Base-by-base conservation (phyloP, 2,888 invertebrate species). In the Drosophila fungiperda region DNA sequence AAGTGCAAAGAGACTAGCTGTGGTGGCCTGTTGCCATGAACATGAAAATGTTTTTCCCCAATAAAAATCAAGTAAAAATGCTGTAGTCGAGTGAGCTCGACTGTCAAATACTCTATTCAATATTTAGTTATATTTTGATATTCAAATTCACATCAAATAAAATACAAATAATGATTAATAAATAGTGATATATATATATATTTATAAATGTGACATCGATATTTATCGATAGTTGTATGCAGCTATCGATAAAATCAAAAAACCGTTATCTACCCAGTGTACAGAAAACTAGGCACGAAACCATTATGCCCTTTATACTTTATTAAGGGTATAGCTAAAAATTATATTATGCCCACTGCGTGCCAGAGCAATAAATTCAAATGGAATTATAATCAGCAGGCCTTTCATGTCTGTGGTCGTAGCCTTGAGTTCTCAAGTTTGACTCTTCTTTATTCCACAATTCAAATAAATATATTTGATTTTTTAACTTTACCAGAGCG, bases 281-380 rank as follows among this genome's bases (percentile, higher is more conserved):
- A 7, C 3, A 15, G 7, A 15, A 7, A 45, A 15, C 20, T 45
- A 3, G 4, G 45, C 8, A 23, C 20, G 0, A 15, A 23, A 15
- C 20, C 3, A 45, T 2, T 8, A 45, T 45, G 15, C 23, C 23
- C 23, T 23, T 23, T 2, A 12, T 3, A 45, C 4, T 15, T 7
- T 15, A 23, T 45, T 8, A 7, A 45, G 8, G 8, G 45, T 23
- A 45, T 45, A 23, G 8, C 12, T 23, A 23, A 23, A 33, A 58
- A 71, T 76, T 67, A 32, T 64, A 60, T 80, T 69, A 67, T 55
- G 63, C 29, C 42, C 45, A 40, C 45, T 20, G 38, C 15, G 40
- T 61, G 49, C 15, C 52, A 36, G 42, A 55, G 36, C 23, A 49
- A 35, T 70, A 40, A 48, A 67, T 63, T 69, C 42, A 48, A 55